phyloP scores from a whole-genome alignment of 2,797 vertebrate species.

The Adrianichthys oophorus region DNA sequence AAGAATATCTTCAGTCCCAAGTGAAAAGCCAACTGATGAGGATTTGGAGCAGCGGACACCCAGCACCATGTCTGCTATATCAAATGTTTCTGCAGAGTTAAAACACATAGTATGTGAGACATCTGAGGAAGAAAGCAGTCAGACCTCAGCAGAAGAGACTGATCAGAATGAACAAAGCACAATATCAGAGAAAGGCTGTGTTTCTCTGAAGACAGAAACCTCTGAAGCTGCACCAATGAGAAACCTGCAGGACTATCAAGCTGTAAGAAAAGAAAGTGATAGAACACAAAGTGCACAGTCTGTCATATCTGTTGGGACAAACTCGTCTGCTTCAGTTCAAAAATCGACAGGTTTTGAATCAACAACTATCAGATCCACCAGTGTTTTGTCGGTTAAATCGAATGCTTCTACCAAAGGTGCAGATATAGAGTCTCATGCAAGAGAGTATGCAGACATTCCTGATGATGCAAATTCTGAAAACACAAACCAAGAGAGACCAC shows the following conservation, averaged over 20 bases:
- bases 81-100: slow-evolving; percentile 36
- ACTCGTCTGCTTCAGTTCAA: slow-evolving; percentile 32
- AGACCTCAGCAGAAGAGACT: slow-evolving; percentile 22
- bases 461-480: slow-evolving; percentile 13
- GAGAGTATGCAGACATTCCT: slow-evolving; percentile 9
- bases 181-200: slow-evolving; percentile 45
- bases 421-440: slow-evolving; percentile 10
- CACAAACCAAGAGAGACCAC: slow-evolving; percentile 38
- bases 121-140: slow-evolving; percentile 33
- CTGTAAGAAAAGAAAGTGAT: slow-evolving; percentile 9
- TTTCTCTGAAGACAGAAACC: slow-evolving; percentile 28
- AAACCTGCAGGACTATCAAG: slow-evolving; percentile 14
- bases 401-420: slow-evolving; percentile 39
- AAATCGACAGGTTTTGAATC: slow-evolving; percentile 22
- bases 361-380: slow-evolving; percentile 27
- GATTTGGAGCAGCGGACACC: slow-evolving; percentile 31
- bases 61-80: slow-evolving; percentile 41
- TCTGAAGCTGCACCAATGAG: slow-evolving; percentile 23
- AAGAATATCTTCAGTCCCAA: slow-evolving; percentile 11
- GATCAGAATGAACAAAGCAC: slow-evolving; percentile 47
- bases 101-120: slow-evolving; percentile 38
- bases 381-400: slow-evolving; percentile 39
- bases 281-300: slow-evolving; percentile 30
- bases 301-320: slow-evolving; percentile 29
- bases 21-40: slow-evolving; percentile 29